Base-by-base conservation (phyloP, 2,888 invertebrate genomes). In the Philonicus albiceps region DNA sequence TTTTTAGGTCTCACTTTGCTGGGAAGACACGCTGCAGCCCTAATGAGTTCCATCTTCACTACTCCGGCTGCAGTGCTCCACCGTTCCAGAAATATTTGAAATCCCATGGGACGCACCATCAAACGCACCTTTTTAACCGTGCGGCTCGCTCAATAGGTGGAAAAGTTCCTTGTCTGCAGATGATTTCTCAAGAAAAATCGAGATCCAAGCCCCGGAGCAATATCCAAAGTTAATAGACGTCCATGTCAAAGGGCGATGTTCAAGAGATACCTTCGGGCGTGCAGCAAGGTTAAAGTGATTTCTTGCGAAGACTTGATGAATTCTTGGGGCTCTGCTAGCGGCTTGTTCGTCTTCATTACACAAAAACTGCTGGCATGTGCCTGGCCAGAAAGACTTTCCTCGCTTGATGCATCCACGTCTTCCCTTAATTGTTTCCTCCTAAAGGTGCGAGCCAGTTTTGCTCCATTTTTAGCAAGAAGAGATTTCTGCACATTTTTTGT, bases 171-270 rank as follows among this genome's bases (percentile, higher is more conserved):
- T 76, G 76, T 40, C 76, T 76, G 76, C 16, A 76, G 76, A 76
- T 76, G 76, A 76, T 37, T 76, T 40, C 37, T 37, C 43, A 76
- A 40, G 76, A 76, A 76, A 76, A 76, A 76, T 76, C 37, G 22
- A 76, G 37, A 19, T 76, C 76, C 40, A 76, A 8, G 76, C 43
- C 76, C 8, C 40, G 40, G 76, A 76, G 76, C 40, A 76, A 76
- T 40, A 76, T 40, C 76, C 37, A 76, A 43, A 76, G 76, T 76
- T 76, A 76, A 76, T 76, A 76, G 76, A 76, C 76, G 40, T 76
- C 22, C 37, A 76, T 76, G 76, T 76, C 76, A 76, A 76, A 76
- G 76, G 76, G 76, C 76, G 76, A 76, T n/a, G 76, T 40, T 76
- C 40, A 76, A 40, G 37, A 76, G 22, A 40, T 76, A 43, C 76